These are phyloP conservation scores for Neodon shergylaensis DNA, from an alignment of 2,113 vertebrate species.

Conservation along the genomic window DNA sequence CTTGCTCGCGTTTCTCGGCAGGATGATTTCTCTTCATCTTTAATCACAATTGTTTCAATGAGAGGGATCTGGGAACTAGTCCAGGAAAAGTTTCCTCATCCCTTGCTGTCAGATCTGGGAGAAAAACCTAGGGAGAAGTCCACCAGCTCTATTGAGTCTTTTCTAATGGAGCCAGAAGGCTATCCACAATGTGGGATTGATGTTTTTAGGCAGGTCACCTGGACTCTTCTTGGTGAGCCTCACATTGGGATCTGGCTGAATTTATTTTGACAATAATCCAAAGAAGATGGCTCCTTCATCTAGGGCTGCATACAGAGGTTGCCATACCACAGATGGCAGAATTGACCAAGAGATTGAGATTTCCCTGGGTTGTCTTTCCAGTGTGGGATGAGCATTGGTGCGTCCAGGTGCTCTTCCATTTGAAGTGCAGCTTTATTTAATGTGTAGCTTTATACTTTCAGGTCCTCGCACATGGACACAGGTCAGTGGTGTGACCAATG, in stretches of 20 bases:
- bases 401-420: background rate
- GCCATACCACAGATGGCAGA: background rate
- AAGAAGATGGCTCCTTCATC: background rate
- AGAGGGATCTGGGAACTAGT: background rate
- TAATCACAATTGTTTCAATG: background rate
- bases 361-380: background rate
- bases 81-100: background rate
- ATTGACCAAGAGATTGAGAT: background rate
- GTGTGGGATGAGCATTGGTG: background rate
- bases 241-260: background rate
- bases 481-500: too few species aligned
- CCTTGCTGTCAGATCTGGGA: background rate
- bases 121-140: background rate
- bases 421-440: background rate
- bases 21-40: too few species aligned
- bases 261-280: background rate
- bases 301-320: background rate
- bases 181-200: background rate
- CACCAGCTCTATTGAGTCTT: too few species aligned
- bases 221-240: too few species aligned
- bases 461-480: background rate
- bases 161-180: background rate
- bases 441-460: background rate
- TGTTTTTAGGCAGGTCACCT: too few species aligned
- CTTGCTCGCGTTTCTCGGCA: too few species aligned